Evolutionary conservation across 2,888 invertebrate genomes (phyloP), one percentile per base, ranked within the genome.

Genomic region (Stenodera caucasica): DNA sequence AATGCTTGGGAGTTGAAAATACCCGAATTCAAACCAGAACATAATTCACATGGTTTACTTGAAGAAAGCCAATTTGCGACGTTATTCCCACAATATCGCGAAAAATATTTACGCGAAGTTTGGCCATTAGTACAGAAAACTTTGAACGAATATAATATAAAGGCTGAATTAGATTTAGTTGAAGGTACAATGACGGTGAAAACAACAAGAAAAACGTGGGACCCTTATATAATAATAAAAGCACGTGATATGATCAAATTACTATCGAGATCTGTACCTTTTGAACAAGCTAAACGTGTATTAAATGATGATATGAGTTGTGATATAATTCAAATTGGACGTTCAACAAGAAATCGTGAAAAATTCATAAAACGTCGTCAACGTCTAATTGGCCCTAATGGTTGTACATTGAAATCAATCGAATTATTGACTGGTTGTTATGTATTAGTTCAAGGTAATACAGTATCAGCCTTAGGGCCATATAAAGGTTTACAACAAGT

Each of bases 151-250:
- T 87, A 93, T 78, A 85, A 87, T 68, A 80, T 98, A 9, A 88
- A 90, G 73, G 94, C 92, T 0, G 96, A 97, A 74, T 81, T 98
- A 65, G 98, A 98, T 82, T 83, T 96, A 2, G 85, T 97, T 5
- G 97, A 98, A 83, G 90, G 98, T 45, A 96, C 94, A 72, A 92
- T 99, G 91, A 88, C 90, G 0, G 99, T 99, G 0, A 86, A 85
- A 78, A 99, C 99, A 0, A 97, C 97, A 0, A 84, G 92, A 56
- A 97, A 98, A 83, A 98, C 98, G 0, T 99, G 96, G 96, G 99
- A 99, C 83, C 99, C 99, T 0, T 98, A 92, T 71, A 92, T 97
- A 56, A 94, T 99, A 49, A 85, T 99, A 29, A 98, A 98, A 82
- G 96, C 97, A 0, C 85, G 98, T 63, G 99, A 99, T 79, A 86